Percentiles rank a stretch among this genome's conserved stretches.
Evolutionary conservation across 1,140 invertebrate species (phyloP).

Genomic region (Agrypnia vestita): DNA sequence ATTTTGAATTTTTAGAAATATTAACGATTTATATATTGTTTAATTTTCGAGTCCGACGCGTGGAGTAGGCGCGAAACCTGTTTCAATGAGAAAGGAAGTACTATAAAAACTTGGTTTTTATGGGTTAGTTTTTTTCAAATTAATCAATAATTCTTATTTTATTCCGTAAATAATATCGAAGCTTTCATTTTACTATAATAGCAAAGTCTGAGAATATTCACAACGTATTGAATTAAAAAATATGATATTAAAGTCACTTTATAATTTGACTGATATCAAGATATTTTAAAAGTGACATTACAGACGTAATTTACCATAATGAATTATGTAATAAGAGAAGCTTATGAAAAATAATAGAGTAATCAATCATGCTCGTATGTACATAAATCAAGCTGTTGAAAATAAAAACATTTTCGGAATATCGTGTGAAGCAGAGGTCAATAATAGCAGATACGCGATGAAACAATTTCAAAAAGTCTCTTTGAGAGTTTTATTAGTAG

Average conservation of each 20-base stretch:
- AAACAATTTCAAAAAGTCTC: too few species aligned
- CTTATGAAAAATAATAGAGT: neutral
- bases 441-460: too few species aligned
- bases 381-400: slow-evolving; percentile 1
- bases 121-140: neutral
- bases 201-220: neutral
- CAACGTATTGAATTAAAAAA: neutral
- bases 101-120: too few species aligned
- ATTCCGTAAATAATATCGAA: neutral
- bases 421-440: slow-evolving; percentile 11
- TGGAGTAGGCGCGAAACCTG: too few species aligned
- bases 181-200: too few species aligned
- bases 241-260: neutral
- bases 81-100: too few species aligned
- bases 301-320: neutral
- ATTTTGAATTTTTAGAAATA: too few species aligned
- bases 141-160: neutral
- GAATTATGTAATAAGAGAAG: slow-evolving; percentile 4
- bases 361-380: neutral
- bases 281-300: neutral
- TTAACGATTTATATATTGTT: too few species aligned
- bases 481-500: too few species aligned
- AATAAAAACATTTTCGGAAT: neutral
- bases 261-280: too few species aligned
- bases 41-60: too few species aligned